Percentiles rank a stretch among this genome's conserved stretches.
Evolutionary conservation across 2,797 vertebrate species (phyloP).

Genomic region (Gouania willdenowi): DNA sequence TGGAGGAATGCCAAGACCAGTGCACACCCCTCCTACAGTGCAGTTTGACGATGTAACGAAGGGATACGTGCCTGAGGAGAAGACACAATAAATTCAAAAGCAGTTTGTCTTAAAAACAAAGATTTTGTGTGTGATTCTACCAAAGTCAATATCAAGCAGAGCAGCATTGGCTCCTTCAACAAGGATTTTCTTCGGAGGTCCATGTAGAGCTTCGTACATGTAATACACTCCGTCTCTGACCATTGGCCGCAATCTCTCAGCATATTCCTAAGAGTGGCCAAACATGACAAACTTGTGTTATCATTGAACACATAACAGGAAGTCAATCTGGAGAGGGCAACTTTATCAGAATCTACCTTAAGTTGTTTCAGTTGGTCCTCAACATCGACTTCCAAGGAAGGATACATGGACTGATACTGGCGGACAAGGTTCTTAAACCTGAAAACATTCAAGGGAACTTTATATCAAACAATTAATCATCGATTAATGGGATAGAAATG

Average conservation of each 20-base stretch:
- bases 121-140: constrained; percentile 54
- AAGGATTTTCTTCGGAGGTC: constrained; percentile 90
- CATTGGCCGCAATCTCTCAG: constrained; percentile 93
- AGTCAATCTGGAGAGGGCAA: too few species aligned
- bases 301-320: too few species aligned
- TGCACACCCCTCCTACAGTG: constrained; percentile 94
- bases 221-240: constrained; percentile 95
- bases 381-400: constrained; percentile 82
- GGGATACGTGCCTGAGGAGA: constrained; percentile 88
- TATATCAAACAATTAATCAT: not conserved
- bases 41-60: constrained; percentile 99
- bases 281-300: too few species aligned
- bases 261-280: constrained; percentile 78
- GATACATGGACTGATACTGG: constrained; percentile 96
- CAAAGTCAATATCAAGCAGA: constrained; percentile 97
- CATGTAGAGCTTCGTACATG: constrained; percentile 96
- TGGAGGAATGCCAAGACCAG: constrained; percentile 92
- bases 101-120: not conserved
- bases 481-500: too few species aligned
- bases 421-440: constrained; percentile 94
- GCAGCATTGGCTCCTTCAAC: constrained; percentile 98
- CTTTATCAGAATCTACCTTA: constrained; percentile 74
- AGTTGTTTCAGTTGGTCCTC: constrained; percentile 91
- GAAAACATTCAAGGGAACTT: constrained; percentile 14
- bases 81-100: not conserved